phyloP scores from a whole-genome alignment of 1,140 invertebrate genomes.

The Carposina sasakii region DNA sequence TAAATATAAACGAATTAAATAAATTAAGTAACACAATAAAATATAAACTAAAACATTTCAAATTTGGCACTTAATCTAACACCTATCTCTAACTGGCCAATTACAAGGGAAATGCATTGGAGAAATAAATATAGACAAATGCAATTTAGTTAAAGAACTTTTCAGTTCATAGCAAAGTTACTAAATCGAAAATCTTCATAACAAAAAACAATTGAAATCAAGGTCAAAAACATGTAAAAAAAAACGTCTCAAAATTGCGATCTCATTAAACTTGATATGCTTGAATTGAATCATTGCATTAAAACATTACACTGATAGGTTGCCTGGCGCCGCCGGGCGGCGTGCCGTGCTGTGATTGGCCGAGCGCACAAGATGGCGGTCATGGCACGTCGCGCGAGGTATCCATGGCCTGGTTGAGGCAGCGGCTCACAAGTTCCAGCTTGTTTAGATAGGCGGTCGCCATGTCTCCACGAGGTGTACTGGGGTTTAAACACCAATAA shows the following conservation, averaged over 20 bases:
- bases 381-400: slow-evolving; percentile 32
- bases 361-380: slow-evolving; percentile 4
- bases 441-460: slow-evolving; percentile 37
- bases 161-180: neutral
- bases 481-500: slow-evolving; percentile 13
- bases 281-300: too few species aligned
- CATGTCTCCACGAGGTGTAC: slow-evolving; percentile 40
- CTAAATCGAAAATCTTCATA: neutral
- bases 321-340: neutral
- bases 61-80: slow-evolving; percentile 67
- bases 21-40: slow-evolving; percentile 60
- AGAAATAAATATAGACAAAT: slow-evolving; percentile 8
- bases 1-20: slow-evolving; percentile 35
- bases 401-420: slow-evolving; percentile 29
- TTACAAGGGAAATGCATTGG: slow-evolving; percentile 41
- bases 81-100: slow-evolving; percentile 31
- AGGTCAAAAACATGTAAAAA: neutral
- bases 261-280: too few species aligned
- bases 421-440: slow-evolving; percentile 37
- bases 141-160: neutral
- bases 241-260: neutral
- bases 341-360: slow-evolving; percentile 4
- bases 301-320: too few species aligned
- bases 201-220: too few species aligned
- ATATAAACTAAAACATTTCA: slow-evolving; percentile 31